Base-by-base conservation (phyloP, 2,797 vertebrate genomes). In the Microchirus variegatus region DNA sequence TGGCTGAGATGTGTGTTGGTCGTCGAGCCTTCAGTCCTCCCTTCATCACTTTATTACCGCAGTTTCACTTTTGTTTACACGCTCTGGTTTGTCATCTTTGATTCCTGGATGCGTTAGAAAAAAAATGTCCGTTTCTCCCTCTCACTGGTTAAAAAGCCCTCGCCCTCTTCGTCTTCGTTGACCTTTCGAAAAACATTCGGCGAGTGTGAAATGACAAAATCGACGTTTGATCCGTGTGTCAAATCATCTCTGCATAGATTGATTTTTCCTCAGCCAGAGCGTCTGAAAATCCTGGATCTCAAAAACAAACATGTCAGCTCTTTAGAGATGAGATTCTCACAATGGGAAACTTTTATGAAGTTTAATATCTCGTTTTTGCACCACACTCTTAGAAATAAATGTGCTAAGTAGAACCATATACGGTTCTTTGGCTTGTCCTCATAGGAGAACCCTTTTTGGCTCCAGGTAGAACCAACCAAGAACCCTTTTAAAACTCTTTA, bases 1-100 rank as follows among this genome's bases (percentile, higher is more conserved):
- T 77, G 76, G 55, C 59, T 73, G 53, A 72, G 59, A 71, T 75
- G 63, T 75, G 44, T 12, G 40, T 42, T 16, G 73, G 40, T 18
- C 68, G 53, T 44, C 16, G 51, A 37, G 63, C 13, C 46, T 67
- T n/a, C 53, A 68, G 53, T 40, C 44, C 9, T 37, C 13, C 5
- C 1, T 43, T 53, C n/a, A 35, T 3, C 5, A 6, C 45, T 26
- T 49, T 17, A 55, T n/a, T 16, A 55, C 43, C 37, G 59, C 42
- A 43, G 10, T 51, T 74, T 70, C 47, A 49, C 40, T 70, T 73
- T 50, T 51, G 53, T 70, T 31, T 9, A 26, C 40, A 6, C 57
- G n/a, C 38, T 71, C 37, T 75, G 51, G 38, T 52, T 59, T 60
- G 58, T 76, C 41, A 12, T 36, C 1, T n/a, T n/a, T n/a, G n/a